phyloP scores from a whole-genome alignment of 2,797 vertebrate species.

The Sarcoramphus papa region DNA sequence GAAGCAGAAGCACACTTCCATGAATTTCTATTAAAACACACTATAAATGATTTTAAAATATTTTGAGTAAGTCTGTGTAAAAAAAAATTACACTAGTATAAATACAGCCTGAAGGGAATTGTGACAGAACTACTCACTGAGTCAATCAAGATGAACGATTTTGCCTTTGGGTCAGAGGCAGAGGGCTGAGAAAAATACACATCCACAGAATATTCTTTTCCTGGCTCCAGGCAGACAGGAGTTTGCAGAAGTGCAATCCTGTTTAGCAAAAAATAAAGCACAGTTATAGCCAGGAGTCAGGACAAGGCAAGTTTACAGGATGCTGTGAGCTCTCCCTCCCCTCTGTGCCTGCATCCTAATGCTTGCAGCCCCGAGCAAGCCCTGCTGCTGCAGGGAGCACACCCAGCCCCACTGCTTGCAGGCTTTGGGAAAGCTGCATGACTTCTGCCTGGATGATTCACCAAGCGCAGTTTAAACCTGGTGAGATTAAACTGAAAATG shows the following conservation, averaged over 20 bases:
- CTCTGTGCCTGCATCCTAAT: neutral
- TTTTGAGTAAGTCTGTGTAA: neutral
- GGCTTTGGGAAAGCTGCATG: neutral
- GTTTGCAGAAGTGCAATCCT: conserved; percentile 76
- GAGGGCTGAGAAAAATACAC: conserved; percentile 75
- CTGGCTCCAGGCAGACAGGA: conserved; percentile 77
- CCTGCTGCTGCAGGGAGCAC: neutral
- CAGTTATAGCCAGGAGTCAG: neutral
- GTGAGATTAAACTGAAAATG: neutral
- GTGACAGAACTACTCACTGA: conserved; percentile 78
- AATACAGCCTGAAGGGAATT: neutral
- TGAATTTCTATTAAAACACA: neutral
- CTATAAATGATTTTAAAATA: neutral
- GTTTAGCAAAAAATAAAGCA: conserved; percentile 3
- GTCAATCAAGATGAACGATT: conserved; percentile 81
- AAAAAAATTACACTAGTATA: neutral
- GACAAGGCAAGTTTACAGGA: neutral
- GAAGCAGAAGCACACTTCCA: neutral
- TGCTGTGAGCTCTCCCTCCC: neutral
- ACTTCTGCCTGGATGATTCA: neutral
- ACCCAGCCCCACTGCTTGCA: neutral
- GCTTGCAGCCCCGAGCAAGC: neutral
- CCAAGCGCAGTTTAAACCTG: neutral
- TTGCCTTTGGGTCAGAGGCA: conserved; percentile 25
- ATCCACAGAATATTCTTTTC: conserved; percentile 77